Conservation (phyloP, 2,888 invertebrate genomes). For the Drosophila meridiana region DNA sequence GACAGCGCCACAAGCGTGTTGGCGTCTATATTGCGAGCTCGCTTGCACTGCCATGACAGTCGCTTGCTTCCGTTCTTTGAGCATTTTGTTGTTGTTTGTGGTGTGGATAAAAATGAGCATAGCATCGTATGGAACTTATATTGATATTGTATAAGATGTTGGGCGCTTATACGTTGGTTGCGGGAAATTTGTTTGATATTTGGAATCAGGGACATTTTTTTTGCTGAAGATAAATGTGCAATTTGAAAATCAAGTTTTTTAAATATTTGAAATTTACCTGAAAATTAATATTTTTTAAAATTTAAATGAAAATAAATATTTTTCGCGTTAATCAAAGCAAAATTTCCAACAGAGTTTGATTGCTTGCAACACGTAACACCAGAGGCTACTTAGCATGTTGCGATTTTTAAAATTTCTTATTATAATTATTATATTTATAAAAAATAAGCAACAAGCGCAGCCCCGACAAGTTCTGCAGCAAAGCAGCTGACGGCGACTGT, state of each 20-base stretch:
- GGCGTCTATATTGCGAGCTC: slow-evolving; percentile 45
- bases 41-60: slow-evolving; percentile 33
- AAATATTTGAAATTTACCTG: slow-evolving; percentile 3
- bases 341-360: slow-evolving; percentile 9
- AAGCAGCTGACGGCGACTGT: slow-evolving; percentile 68
- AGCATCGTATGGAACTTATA: slow-evolving; percentile 29
- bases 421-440: slow-evolving; percentile 32
- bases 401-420: slow-evolving; percentile 1
- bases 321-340: slow-evolving; percentile 14
- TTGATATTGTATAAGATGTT: slow-evolving; percentile 51
- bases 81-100: slow-evolving; percentile 49
- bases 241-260: not conserved
- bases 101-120: slow-evolving; percentile 68
- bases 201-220: slow-evolving; percentile 8
- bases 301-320: slow-evolving; percentile 1
- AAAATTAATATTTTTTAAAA: slow-evolving; percentile 7
- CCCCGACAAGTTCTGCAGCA: slow-evolving; percentile 61
- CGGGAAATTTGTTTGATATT: slow-evolving; percentile 20
- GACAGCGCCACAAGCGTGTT: slow-evolving; percentile 44
- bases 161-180: slow-evolving; percentile 17
- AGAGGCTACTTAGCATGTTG: slow-evolving; percentile 13
- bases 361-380: slow-evolving; percentile 44
- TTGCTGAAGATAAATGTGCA: not conserved
- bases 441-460: slow-evolving; percentile 65
- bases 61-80: slow-evolving; percentile 63